Base-by-base conservation (phyloP, 2,797 vertebrate genomes). In the Hydrocynus forskahlii region DNA sequence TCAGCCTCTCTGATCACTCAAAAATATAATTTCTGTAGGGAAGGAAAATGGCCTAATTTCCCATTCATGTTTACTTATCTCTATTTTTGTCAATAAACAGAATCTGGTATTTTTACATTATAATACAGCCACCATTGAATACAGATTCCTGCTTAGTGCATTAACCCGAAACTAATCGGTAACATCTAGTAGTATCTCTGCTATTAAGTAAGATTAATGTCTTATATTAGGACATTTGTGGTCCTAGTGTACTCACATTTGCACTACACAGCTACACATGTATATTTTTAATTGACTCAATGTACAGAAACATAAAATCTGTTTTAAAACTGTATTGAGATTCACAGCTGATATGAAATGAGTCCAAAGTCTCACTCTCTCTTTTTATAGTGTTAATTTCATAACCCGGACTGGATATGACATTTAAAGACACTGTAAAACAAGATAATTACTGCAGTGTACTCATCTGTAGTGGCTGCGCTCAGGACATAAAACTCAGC, bases 401-500 rank as follows among this genome's bases (percentile, higher is more conserved):
- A 92, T 95, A 94, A 94, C 92, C 93, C 91, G 92, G 86, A 76
- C 81, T 89, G 89, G 89, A 89, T 84, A 77, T 91, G 93, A 94
- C 93, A 90, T 94, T 94, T 94, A 94, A 93, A 92, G 90, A 87
- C 88, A 90, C 91, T 89, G 94, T 94, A 94, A 95, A 94, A 94
- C 92, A 91, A 89, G 92, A 93, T 95, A 93, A 95, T 95, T 95
- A 94, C 92, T 87, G 91, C 93, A 92, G 94, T 94, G 94, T 94
- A 95, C 94, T 92, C 93, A 92, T 93, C 90, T 84, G 87, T 86
- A 80, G 89, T 89, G 89, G 89, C 21, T 88, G 92, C 92, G 91
- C 92, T 91, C 91, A 91, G 92, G 89, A 90, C 92, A 95, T 95
- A 94, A 94, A 95, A 95, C 89, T 94, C 92, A 92, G 89, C 23